Evolutionary conservation across 2,888 invertebrate species (phyloP), one percentile per base, ranked within the genome.

Genomic region (Lepetodrilus schrolli): DNA sequence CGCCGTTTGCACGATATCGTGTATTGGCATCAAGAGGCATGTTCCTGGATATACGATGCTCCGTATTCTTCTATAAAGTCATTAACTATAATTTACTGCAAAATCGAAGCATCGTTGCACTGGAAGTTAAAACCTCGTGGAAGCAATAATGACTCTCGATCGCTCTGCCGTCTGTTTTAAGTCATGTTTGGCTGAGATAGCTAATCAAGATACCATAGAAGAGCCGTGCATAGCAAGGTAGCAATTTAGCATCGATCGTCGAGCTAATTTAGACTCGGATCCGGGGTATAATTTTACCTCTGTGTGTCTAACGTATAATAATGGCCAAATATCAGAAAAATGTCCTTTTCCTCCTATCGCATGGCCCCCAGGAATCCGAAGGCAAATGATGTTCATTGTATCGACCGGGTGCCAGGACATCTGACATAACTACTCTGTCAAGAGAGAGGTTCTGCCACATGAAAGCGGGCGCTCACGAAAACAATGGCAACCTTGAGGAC

Each of bases 231-330:
- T 30, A 47, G 37, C 68, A 83, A 83, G 81, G 80, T 82, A 79
- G 81, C 76, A 83, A 83, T 83, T 83, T 83, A 71, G 72, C 78
- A 83, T 83, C 77, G 83, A 83, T 81, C 78, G 38, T 49, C 50
- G 71, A 74, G 77, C 76, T 81, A 77, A 80, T 80, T 81, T 78
- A 68, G 73, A 75, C 76, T 78, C 70, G 74, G 78, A 81, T 75
- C 73, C 75, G 72, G 74, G 51, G 66, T 70, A 77, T 80, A 79
- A 77, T 80, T 78, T 72, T 68, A 70, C 58, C 73, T 75, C 74
- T 71, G 73, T 70, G 69, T 72, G 72, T 68, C 74, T 70, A 51
- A 68, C 70, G 74, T 72, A 72, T 72, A 72, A 72, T 72, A 37
- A 72, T 72, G 65, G 72, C 65, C 72, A 72, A 72, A 72, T 72